Percentiles rank a stretch among this genome's conserved stretches.
These are phyloP conservation scores for Rhynchophorus ferrugineus DNA, from an alignment of 1,140 invertebrate genomes.

Conservation along the genomic window DNA sequence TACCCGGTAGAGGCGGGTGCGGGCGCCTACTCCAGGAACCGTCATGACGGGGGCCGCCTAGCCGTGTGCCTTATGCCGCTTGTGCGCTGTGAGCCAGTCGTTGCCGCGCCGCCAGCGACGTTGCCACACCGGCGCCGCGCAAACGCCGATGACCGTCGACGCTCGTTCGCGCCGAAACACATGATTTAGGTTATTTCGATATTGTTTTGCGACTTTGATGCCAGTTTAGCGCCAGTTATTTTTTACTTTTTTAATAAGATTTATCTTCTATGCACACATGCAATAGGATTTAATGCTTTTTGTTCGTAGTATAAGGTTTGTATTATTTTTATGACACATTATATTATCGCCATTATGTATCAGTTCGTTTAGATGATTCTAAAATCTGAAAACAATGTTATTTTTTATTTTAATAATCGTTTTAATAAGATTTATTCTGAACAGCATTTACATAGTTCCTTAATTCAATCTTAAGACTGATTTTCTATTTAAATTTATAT, in stretches of 20 bases:
- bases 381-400: no score
- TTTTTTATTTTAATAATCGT: no score
- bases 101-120: slow-evolving; percentile 21
- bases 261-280: background rate
- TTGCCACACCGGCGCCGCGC: slow-evolving; percentile 18
- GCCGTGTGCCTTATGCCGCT: slow-evolving; percentile 15
- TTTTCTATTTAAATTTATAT: no score
- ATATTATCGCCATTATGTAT: background rate
- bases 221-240: slow-evolving; percentile 15
- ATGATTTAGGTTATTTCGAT: slow-evolving; percentile 9
- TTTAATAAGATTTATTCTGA: no score
- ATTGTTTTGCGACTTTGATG: slow-evolving; percentile 9
- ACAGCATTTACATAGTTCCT: no score
- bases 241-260: background rate
- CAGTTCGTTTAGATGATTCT: no score
- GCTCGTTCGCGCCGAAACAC: slow-evolving; percentile 3
- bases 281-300: no score
- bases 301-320: background rate
- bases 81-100: slow-evolving; percentile 15
- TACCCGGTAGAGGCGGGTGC: background rate
- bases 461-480: no score
- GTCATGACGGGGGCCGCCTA: slow-evolving; percentile 7
- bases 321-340: background rate
- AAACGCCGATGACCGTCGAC: slow-evolving; percentile 2
- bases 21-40: no score